These are phyloP conservation scores for Danio choprae DNA, from an alignment of 2,797 vertebrate genomes.

Conservation along the genomic window DNA sequence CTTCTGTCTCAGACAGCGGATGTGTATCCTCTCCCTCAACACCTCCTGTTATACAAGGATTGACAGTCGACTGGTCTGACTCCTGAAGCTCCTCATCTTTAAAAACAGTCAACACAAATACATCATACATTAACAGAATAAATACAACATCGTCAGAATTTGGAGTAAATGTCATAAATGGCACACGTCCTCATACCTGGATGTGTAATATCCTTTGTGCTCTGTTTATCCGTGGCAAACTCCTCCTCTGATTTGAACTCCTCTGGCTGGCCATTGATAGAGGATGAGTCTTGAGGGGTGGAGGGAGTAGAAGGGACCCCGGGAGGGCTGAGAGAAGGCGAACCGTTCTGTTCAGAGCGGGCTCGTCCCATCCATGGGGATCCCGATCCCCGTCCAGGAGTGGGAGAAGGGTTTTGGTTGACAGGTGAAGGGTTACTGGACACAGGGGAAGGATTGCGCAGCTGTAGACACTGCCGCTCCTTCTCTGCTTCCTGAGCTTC, in stretches of 20 bases:
- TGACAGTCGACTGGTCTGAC: conserved; percentile 27
- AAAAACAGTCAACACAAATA: conserved; percentile 50
- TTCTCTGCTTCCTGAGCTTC: conserved; percentile 90
- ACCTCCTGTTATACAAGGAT: conserved; percentile 47
- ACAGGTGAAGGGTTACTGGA: conserved; percentile 52
- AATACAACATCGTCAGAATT: background rate
- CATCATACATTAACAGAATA: background rate
- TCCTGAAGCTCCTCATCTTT: conserved; percentile 65
- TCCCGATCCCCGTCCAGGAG: conserved; percentile 64
- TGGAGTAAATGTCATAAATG: conserved; percentile 8
- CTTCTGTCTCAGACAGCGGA: conserved; percentile 46
- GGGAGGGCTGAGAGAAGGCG: conserved; percentile 58
- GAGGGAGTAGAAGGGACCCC: conserved; percentile 54
- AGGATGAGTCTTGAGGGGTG: conserved; percentile 59
- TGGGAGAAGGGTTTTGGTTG: conserved; percentile 80
- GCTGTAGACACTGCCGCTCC: conserved; percentile 77
- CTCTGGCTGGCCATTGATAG: conserved; percentile 72
- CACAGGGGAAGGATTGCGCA: conserved; percentile 68
- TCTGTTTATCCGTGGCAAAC: conserved; percentile 47
- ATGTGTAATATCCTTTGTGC: conserved; percentile 59
- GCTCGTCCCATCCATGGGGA: conserved; percentile 77
- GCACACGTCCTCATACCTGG: conserved; percentile 60
- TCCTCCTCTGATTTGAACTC: conserved; percentile 48
- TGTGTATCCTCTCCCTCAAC: conserved; percentile 45
- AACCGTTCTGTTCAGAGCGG: conserved; percentile 65